Evolutionary conservation across 1,140 invertebrate species (phyloP).

Genomic region (Sinella curviseta): DNA sequence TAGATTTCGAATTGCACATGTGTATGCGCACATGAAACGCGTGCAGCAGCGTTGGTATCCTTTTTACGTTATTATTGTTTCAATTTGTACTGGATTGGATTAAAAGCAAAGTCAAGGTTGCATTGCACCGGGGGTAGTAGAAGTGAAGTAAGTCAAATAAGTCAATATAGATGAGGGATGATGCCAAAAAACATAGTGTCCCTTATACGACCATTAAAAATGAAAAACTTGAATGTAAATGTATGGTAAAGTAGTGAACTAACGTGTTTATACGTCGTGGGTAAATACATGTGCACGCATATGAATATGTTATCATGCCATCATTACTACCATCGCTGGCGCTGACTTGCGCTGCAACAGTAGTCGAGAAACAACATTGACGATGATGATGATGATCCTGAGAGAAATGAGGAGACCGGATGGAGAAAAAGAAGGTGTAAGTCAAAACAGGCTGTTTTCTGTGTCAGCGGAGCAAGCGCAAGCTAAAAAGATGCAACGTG

Average conservation of each 20-base stretch:
- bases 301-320: neutral
- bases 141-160: neutral
- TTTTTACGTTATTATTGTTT: neutral
- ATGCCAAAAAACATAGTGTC: slow-evolving; percentile 9
- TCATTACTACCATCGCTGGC: too few species aligned
- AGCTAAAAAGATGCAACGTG: neutral
- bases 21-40: neutral
- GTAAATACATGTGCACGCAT: slow-evolving; percentile 11
- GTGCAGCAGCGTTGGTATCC: neutral
- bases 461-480: slow-evolving; percentile 48
- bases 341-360: too few species aligned
- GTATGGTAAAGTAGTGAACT: neutral
- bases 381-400: neutral
- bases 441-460: slow-evolving; percentile 45
- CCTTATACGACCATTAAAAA: neutral
- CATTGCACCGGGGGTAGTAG: too few species aligned
- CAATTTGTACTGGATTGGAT: neutral
- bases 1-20: too few species aligned
- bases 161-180: neutral
- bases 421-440: slow-evolving; percentile 41
- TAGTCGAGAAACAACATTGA: neutral
- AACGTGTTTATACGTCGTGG: too few species aligned
- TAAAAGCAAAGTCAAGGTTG: neutral
- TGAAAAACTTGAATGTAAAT: neutral
- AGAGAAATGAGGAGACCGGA: slow-evolving; percentile 44